Conservation (phyloP, 2,113 vertebrate species). For the Rhinogobius similis region DNA sequence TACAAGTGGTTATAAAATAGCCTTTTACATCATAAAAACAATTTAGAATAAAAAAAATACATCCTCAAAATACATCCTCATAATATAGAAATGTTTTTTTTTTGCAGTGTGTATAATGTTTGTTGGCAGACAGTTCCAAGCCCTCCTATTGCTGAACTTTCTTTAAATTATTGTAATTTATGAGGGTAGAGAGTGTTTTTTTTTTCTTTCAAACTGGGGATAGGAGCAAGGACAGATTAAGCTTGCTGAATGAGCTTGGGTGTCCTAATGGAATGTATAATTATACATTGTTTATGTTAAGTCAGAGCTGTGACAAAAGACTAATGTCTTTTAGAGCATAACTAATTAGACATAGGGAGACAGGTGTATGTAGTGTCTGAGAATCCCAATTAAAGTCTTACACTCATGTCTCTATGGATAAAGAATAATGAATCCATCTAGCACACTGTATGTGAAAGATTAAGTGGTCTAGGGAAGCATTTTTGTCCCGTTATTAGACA, state of each 20-base stretch:
- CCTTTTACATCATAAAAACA: too few species aligned
- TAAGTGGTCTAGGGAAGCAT: slow-evolving; percentile 20
- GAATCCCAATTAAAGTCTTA: slow-evolving; percentile 39
- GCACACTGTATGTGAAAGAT: slow-evolving; percentile 9
- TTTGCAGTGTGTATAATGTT: too few species aligned
- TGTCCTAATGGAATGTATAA: slow-evolving; percentile 55
- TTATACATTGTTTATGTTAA: slow-evolving; percentile 56
- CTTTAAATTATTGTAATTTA: too few species aligned
- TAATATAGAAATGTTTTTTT: too few species aligned
- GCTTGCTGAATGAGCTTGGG: slow-evolving; percentile 12
- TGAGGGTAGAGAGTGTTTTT: too few species aligned
- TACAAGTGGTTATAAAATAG: too few species aligned
- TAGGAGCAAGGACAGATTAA: neutral
- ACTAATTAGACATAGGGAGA: slow-evolving; percentile 47
- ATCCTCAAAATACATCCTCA: too few species aligned
- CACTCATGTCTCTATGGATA: slow-evolving; percentile 20
- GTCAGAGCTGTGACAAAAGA: slow-evolving; percentile 39
- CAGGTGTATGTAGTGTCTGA: slow-evolving; percentile 57
- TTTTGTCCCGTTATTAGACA: slow-evolving; percentile 24
- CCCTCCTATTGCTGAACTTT: too few species aligned
- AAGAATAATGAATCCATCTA: slow-evolving; percentile 17
- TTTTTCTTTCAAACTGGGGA: too few species aligned
- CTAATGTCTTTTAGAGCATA: slow-evolving; percentile 21
- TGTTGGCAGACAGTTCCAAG: too few species aligned
- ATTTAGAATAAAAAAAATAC: too few species aligned